Percentiles rank a stretch among this genome's conserved stretches.
These are phyloP conservation scores for Dryococelus australis DNA, from an alignment of 2,888 invertebrate genomes.

Conservation along the genomic window DNA sequence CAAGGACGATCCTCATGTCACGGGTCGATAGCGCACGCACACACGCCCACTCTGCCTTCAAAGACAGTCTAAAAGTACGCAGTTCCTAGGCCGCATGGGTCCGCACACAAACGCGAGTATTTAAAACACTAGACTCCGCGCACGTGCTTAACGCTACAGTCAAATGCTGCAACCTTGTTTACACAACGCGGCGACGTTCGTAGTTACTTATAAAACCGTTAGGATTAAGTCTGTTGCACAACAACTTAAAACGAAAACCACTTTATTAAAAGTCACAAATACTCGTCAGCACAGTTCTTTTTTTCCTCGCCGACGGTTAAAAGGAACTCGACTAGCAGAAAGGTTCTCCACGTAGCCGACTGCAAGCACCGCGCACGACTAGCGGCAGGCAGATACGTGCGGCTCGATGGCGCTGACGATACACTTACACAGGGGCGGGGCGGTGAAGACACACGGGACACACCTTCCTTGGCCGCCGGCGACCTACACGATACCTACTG, in stretches of 20 bases:
- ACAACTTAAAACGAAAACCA: background rate
- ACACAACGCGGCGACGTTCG: background rate
- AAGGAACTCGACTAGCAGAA: background rate
- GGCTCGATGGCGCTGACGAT: no score
- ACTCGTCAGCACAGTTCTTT: background rate
- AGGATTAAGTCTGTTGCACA: background rate
- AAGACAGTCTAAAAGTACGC: background rate
- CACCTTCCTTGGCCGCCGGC: background rate
- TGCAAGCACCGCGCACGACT: background rate
- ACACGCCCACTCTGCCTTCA: background rate
- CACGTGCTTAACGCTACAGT: background rate
- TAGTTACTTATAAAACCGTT: background rate
- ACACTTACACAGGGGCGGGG: background rate
- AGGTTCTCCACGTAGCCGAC: background rate
- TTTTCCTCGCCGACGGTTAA: no score
- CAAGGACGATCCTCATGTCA: conserved; percentile 29
- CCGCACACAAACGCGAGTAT: no score
- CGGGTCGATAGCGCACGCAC: background rate
- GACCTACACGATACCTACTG: background rate
- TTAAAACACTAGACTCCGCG: background rate
- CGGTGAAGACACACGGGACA: background rate
- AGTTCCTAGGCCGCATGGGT: background rate
- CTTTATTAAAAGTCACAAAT: background rate
- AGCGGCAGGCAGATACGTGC: background rate
- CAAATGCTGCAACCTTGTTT: background rate